These are phyloP conservation scores for Denticeps clupeoides DNA, from an alignment of 2,797 vertebrate genomes.

Conservation along the genomic window DNA sequence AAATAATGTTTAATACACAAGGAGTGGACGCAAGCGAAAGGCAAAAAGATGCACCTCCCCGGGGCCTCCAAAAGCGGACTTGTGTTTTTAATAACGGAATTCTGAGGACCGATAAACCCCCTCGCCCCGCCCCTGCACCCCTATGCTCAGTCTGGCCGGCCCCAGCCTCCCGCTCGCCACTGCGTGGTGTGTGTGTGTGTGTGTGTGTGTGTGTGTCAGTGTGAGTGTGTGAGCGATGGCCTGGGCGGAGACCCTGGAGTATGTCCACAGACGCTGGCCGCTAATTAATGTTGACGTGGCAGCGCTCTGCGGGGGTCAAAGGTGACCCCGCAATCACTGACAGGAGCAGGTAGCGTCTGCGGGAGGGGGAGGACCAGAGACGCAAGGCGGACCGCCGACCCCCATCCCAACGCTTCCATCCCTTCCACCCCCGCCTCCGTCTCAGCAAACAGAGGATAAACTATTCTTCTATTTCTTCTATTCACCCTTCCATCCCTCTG, in stretches of 20 bases:
- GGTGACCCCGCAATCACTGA: conserved; percentile 40
- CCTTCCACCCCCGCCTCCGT: conserved; percentile 4
- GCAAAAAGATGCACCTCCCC: no score
- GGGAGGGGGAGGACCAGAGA: conserved; percentile 30
- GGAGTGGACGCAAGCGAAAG: no score
- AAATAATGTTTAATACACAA: no score
- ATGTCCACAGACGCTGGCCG: conserved; percentile 26
- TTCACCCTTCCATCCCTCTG: background rate
- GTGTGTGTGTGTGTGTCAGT: background rate
- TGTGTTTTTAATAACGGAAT: no score
- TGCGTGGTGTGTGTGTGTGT: background rate
- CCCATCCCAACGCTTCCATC: conserved; percentile 10
- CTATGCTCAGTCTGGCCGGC: background rate
- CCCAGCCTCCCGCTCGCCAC: background rate
- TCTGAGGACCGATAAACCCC: no score
- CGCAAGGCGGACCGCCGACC: background rate
- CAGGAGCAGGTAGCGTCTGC: conserved; percentile 46
- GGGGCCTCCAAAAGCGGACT: no score
- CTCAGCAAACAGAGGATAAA: background rate
- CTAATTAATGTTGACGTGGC: conserved; percentile 46
- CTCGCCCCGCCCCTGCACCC: no score
- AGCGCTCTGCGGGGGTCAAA: conserved; percentile 47
- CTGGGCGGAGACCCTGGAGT: conserved; percentile 39
- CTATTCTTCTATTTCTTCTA: background rate
- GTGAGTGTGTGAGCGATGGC: conserved; percentile 11